Conservation (phyloP, 2,113 vertebrate species). For the Pagrus major region DNA sequence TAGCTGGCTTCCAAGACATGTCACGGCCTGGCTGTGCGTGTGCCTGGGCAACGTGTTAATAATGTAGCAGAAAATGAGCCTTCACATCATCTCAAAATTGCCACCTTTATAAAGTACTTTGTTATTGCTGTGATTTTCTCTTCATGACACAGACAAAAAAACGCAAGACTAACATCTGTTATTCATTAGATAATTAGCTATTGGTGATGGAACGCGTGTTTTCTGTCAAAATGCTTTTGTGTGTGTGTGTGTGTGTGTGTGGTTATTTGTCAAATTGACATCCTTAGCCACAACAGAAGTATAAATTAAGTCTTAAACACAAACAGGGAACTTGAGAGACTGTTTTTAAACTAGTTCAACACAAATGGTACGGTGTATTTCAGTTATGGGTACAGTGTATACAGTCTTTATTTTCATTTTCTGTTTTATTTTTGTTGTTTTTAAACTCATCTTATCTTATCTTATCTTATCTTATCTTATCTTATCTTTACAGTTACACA, state of each 20-base stretch:
- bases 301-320: background rate
- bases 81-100: slow-evolving; percentile 7
- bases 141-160: background rate
- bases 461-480: no score
- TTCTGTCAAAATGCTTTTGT: background rate
- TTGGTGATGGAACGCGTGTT: background rate
- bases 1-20: slow-evolving; percentile 29
- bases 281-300: background rate
- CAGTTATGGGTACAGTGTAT: no score
- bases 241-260: background rate
- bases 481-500: no score
- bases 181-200: background rate
- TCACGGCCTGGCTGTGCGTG: slow-evolving; percentile 1
- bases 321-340: background rate
- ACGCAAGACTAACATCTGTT: background rate
- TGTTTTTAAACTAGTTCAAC: no score
- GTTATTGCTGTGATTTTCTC: background rate
- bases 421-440: no score
- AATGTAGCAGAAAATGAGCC: slow-evolving; percentile 33
- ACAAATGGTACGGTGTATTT: no score
- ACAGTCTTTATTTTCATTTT: no score
- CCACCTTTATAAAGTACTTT: background rate
- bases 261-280: background rate
- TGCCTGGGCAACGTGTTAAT: slow-evolving; percentile 30
- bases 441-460: no score